phyloP scores from a whole-genome alignment of 2,888 invertebrate genomes.

The Apocheima hispidaria region DNA sequence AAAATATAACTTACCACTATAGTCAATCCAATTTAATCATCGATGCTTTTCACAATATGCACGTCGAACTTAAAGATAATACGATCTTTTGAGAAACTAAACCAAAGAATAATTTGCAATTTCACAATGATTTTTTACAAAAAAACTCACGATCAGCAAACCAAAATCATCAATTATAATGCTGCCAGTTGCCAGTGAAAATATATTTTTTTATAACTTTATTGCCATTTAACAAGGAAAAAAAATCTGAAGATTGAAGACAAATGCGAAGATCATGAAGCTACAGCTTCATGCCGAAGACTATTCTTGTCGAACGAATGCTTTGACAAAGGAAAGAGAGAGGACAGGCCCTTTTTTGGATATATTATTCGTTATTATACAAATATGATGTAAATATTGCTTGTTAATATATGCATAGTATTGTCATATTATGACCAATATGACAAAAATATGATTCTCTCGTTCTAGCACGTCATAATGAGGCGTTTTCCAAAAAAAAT shows the following conservation, averaged over 20 bases:
- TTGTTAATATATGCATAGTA: no score
- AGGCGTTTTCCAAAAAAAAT: no score
- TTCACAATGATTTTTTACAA: constrained; percentile 46
- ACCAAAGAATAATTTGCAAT: constrained; percentile 38
- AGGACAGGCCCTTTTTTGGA: no score
- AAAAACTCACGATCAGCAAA: constrained; percentile 33
- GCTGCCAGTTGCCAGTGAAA: constrained; percentile 20
- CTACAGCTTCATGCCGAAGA: no score
- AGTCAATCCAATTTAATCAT: constrained; percentile 56
- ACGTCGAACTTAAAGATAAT: constrained; percentile 28
- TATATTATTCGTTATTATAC: no score
- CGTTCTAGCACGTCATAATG: no score
- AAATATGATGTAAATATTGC: no score
- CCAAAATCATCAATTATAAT: constrained; percentile 38
- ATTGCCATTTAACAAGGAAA: not conserved
- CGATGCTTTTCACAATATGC: constrained; percentile 46
- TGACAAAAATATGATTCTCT: no score
- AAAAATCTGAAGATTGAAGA: not conserved
- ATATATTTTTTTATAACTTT: not conserved
- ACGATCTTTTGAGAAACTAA: constrained; percentile 25
- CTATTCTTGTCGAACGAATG: no score
- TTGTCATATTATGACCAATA: no score
- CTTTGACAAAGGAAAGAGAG: no score
- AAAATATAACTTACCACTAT: constrained; percentile 61
- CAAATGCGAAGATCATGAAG: no score